Conservation (phyloP, 2,888 invertebrate genomes). For the Iphiclides podalirius region DNA sequence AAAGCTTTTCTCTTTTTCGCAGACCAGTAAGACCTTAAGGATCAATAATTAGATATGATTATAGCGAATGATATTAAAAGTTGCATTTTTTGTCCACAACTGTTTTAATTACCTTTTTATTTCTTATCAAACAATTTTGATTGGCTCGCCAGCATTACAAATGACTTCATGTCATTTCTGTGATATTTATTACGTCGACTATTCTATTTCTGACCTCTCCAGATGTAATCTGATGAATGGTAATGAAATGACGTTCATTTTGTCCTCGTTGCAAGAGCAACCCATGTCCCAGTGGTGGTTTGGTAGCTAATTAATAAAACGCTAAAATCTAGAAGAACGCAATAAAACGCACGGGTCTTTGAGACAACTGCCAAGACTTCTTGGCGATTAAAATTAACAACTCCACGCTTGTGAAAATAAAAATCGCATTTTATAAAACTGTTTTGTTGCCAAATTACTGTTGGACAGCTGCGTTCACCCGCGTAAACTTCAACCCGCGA, state of each 20-base stretch:
- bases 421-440: constrained; percentile 60
- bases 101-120: too few species aligned
- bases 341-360: constrained; percentile 67
- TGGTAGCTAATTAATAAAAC: constrained; percentile 65
- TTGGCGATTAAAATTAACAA: constrained; percentile 72
- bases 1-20: too few species aligned
- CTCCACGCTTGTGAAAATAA: constrained; percentile 57
- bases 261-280: constrained; percentile 37
- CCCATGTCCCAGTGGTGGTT: constrained; percentile 33
- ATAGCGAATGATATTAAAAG: too few species aligned
- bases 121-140: too few species aligned
- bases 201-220: background rate
- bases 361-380: constrained; percentile 73
- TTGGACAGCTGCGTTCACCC: constrained; percentile 57
- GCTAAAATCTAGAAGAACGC: constrained; percentile 57
- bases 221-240: constrained; percentile 12
- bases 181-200: background rate
- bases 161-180: background rate
- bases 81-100: too few species aligned
- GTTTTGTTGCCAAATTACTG: constrained; percentile 69
- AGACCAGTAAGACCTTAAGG: too few species aligned
- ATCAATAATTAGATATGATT: too few species aligned
- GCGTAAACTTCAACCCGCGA: constrained; percentile 24
- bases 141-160: too few species aligned
- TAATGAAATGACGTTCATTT: constrained; percentile 28